These are phyloP conservation scores for Drosophila murphyi DNA, from an alignment of 1,140 invertebrate species.

Conservation along the genomic window DNA sequence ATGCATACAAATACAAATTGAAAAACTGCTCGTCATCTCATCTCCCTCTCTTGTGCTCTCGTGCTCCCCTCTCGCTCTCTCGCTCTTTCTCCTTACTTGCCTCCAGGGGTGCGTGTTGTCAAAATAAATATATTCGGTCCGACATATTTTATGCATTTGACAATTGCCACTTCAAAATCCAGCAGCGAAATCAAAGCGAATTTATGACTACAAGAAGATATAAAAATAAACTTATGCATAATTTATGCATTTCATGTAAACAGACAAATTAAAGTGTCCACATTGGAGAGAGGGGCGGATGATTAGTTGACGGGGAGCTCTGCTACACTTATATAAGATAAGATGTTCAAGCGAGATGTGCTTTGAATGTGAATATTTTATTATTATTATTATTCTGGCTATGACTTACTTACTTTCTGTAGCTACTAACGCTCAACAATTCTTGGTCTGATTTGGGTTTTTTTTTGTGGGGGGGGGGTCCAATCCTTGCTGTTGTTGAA, in stretches of 20 bases:
- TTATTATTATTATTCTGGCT: too few species aligned
- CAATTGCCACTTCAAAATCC: slow-evolving; percentile 60
- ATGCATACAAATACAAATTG: slow-evolving; percentile 68
- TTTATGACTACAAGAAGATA: slow-evolving; percentile 56
- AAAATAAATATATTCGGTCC: slow-evolving; percentile 31
- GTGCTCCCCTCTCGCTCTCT: not conserved
- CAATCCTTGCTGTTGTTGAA: too few species aligned
- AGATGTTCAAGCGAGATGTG: not conserved
- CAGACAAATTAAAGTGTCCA: slow-evolving; percentile 64
- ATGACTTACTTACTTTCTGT: too few species aligned
- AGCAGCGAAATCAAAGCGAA: slow-evolving; percentile 68
- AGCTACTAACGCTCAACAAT: too few species aligned
- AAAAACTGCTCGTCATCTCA: slow-evolving; percentile 18
- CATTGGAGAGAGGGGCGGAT: not conserved
- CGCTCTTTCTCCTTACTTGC: not conserved
- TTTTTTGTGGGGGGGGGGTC: too few species aligned
- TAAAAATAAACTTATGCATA: slow-evolving; percentile 71
- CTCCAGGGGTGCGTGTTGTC: not conserved
- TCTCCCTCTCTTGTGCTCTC: not conserved
- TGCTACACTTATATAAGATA: not conserved
- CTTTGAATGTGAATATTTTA: not conserved
- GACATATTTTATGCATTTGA: slow-evolving; percentile 79
- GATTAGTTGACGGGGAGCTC: too few species aligned
- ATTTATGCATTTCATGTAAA: slow-evolving; percentile 81
- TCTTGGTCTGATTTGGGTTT: too few species aligned